Evolutionary conservation across 2,888 invertebrate species (phyloP).

Genomic region (Pristionchus exspectatus): DNA sequence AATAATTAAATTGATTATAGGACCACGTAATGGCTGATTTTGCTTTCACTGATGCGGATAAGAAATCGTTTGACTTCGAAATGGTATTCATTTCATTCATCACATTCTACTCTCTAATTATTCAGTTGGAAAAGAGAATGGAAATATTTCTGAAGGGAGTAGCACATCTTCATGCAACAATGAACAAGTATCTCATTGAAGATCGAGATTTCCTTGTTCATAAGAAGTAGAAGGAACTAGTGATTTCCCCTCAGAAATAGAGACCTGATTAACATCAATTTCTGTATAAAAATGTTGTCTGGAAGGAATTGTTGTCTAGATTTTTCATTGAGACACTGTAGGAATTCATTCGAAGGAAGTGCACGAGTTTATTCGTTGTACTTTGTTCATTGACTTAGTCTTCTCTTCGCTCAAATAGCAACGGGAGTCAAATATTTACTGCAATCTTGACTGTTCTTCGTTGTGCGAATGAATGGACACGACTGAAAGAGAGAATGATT

Average conservation of each 20-base stretch:
- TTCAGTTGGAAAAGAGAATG: slow-evolving; percentile 8
- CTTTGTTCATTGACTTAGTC: neutral
- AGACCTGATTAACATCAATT: slow-evolving; percentile 36
- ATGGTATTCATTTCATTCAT: neutral
- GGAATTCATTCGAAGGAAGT: no score
- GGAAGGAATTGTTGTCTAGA: neutral
- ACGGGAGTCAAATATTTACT: slow-evolving; percentile 56
- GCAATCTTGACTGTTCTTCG: slow-evolving; percentile 64
- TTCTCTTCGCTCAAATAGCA: neutral
- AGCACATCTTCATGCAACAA: neutral
- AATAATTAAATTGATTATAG: neutral
- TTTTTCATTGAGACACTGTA: neutral
- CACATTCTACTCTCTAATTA: neutral
- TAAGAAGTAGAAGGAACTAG: neutral
- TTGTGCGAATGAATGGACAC: slow-evolving; percentile 68
- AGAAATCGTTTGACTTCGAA: slow-evolving; percentile 15
- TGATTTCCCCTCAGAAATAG: neutral
- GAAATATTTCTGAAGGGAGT: neutral
- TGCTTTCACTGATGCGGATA: neutral
- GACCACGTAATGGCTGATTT: slow-evolving; percentile 21
- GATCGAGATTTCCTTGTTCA: slow-evolving; percentile 30
- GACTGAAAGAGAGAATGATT: slow-evolving; percentile 48
- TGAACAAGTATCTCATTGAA: slow-evolving; percentile 25
- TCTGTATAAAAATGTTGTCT: slow-evolving; percentile 41
- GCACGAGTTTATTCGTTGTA: neutral